These are phyloP conservation scores for Holotrichia oblita DNA, from an alignment of 1,140 invertebrate species.

Conservation along the genomic window DNA sequence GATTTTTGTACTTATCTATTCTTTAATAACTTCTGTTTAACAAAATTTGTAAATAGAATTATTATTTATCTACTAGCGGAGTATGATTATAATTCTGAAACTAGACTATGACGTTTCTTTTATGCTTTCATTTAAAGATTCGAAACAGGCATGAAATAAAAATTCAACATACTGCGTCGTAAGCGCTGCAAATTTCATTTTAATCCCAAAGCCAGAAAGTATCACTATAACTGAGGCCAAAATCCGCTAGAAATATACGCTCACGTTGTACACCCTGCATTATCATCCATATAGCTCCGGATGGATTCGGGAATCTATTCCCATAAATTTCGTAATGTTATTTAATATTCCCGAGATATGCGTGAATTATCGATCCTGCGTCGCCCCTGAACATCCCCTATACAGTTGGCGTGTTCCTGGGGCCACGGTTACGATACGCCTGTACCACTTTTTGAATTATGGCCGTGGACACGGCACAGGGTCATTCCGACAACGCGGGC, in stretches of 20 bases:
- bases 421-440: background rate
- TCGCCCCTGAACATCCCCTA: background rate
- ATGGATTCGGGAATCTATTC: background rate
- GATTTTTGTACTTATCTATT: too few relatives aligned
- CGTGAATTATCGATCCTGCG: constrained; percentile 13
- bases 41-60: too few relatives aligned
- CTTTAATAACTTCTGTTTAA: too few relatives aligned
- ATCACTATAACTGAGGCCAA: too few relatives aligned
- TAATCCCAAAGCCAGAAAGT: background rate
- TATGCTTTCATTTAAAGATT: too few relatives aligned
- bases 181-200: background rate
- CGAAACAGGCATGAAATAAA: too few relatives aligned
- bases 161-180: background rate
- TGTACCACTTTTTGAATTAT: background rate
- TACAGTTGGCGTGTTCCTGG: background rate
- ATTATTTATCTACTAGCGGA: too few relatives aligned
- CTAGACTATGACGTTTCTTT: too few relatives aligned
- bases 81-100: too few relatives aligned
- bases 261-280: too few relatives aligned
- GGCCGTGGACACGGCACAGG: background rate
- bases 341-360: constrained; percentile 20
- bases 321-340: constrained; percentile 17
- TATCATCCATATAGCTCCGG: background rate
- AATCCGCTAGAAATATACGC: too few relatives aligned
- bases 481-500: background rate